phyloP scores from a whole-genome alignment of 2,797 vertebrate species.

The Scolopax bukidnonensis region DNA sequence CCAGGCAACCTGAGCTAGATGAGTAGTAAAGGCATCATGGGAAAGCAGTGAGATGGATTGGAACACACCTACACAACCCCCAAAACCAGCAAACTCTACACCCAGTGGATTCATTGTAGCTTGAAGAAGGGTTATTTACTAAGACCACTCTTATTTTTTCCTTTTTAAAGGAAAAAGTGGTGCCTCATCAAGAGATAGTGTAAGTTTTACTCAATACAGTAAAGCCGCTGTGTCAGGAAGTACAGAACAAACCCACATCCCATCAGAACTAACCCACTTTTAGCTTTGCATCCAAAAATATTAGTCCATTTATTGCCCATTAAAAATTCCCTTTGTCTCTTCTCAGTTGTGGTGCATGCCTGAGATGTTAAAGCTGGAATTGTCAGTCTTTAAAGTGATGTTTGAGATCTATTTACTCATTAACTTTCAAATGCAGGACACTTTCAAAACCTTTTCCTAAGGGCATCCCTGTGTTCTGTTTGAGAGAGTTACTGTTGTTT shows the following conservation, averaged over 20 bases:
- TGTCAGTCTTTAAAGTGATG: slow-evolving; percentile 36
- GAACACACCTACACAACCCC: neutral
- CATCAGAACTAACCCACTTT: slow-evolving; percentile 23
- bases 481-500: slow-evolving; percentile 59
- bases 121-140: neutral
- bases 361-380: slow-evolving; percentile 48
- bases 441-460: slow-evolving; percentile 58
- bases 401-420: slow-evolving; percentile 58
- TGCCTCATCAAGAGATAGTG: neutral
- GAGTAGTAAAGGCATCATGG: neutral
- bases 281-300: slow-evolving; percentile 38
- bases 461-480: slow-evolving; percentile 49
- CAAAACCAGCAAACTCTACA: neutral
- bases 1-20: neutral
- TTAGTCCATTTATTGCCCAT: slow-evolving; percentile 44
- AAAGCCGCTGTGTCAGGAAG: neutral
- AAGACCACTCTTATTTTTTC: neutral
- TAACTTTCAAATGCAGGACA: slow-evolving; percentile 58
- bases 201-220: neutral
- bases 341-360: slow-evolving; percentile 38
- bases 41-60: neutral
- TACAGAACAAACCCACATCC: slow-evolving; percentile 29
- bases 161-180: neutral
- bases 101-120: neutral
- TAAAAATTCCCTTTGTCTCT: slow-evolving; percentile 53